Evolutionary conservation across 2,888 invertebrate species (phyloP).

Genomic region (Cosmia trapezina): DNA sequence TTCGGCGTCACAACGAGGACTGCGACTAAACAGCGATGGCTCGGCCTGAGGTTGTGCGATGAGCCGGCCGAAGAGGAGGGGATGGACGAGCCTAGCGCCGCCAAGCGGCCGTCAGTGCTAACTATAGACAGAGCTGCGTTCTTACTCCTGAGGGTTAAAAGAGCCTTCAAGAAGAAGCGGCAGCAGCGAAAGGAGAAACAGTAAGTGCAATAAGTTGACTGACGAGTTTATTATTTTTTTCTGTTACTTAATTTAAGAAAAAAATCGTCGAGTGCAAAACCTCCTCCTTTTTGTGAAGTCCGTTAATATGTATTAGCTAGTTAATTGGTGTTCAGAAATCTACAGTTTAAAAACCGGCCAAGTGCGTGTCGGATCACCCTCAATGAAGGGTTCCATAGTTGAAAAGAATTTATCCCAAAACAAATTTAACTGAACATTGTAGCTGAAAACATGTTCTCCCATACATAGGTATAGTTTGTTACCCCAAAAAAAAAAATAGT

Average conservation of each 20-base stretch:
- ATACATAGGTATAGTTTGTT: too few species aligned
- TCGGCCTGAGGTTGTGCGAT: conserved; percentile 90
- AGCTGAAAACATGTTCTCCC: too few species aligned
- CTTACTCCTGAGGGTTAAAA: conserved; percentile 95
- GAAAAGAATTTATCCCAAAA: too few species aligned
- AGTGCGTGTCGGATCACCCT: too few species aligned
- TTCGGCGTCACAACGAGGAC: conserved; percentile 80
- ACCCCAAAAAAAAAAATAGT: too few species aligned
- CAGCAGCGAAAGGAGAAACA: conserved; percentile 96
- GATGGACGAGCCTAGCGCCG: conserved; percentile 86
- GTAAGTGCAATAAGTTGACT: conserved; percentile 87
- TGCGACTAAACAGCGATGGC: conserved; percentile 87
- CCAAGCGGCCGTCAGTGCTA: conserved; percentile 92
- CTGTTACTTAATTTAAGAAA: too few species aligned
- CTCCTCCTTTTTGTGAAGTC: background rate
- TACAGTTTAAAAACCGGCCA: background rate
- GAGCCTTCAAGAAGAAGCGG: conserved; percentile 97
- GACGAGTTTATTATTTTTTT: background rate
- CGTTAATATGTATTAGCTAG: background rate
- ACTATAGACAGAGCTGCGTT: conserved; percentile 97
- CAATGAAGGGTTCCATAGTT: too few species aligned
- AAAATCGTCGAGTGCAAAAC: too few species aligned
- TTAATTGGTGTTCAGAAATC: background rate
- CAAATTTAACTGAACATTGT: too few species aligned
- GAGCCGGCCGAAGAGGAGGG: conserved; percentile 83